Evolutionary conservation across 2,113 vertebrate species (phyloP), one percentile per base, ranked within the genome.

Genomic region (Theristicus caerulescens): DNA sequence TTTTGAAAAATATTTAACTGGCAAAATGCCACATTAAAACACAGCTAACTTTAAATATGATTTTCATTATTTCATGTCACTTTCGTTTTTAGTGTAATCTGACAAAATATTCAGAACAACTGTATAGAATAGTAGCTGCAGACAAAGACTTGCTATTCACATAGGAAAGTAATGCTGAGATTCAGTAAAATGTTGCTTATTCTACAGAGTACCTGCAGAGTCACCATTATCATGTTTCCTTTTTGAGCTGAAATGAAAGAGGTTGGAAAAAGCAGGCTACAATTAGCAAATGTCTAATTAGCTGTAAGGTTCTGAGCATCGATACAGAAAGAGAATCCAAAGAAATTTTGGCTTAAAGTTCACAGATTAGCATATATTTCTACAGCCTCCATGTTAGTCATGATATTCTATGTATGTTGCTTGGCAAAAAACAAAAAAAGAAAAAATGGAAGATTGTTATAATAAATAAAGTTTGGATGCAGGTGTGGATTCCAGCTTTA

Each of bases 51-150:
- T 97, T 27, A 87, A 91, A 91, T 86, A 92, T 17, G 31, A 91
- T 98, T 98, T 97, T 95, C 96, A 66, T 92, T 97, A 88, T 93
- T 96, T 97, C 44, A 3, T 46, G 91, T 97, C 95, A 97, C 94
- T 97, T 98, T 98, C 94, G 86, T 94, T 98, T 96, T 98, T 97
- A 98, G 88, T 94, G 54, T 83, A 86, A 96, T 94, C 69, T 96
- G 96, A 95, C 86, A 94, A 97, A 86, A 94, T 66, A 88, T 94
- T 97, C 94, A 96, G 84, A 96, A 96, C 80, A 94, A 93, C 47
- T 46, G 42, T 55, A 80, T 69, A 61, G 77, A 97, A 96, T 81
- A 95, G 74, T 82, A 90, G 95, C 86, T 97, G 85, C 80, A 97
- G 96, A 74, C 83, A 95, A 92, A 94, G 72, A 14, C 58, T 87